phyloP scores from a whole-genome alignment of 2,797 vertebrate species.

The Ataeniobius toweri region DNA sequence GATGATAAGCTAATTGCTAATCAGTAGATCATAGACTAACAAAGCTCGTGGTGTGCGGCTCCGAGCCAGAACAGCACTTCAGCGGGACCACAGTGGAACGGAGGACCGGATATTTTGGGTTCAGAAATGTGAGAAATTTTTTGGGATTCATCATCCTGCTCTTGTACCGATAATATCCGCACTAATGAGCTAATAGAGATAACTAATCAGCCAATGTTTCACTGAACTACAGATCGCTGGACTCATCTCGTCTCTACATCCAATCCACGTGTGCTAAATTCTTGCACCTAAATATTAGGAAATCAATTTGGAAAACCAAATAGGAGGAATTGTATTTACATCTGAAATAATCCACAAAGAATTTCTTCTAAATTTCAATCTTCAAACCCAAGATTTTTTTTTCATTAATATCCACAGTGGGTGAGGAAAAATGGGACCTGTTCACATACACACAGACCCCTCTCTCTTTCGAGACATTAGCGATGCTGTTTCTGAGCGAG shows the following conservation, averaged over 20 bases:
- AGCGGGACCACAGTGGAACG: slow-evolving; percentile 8
- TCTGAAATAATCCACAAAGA: slow-evolving; percentile 42
- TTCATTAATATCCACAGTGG: slow-evolving; percentile 30
- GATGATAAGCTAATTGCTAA: slow-evolving; percentile 74
- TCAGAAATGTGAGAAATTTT: slow-evolving; percentile 1
- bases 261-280: slow-evolving; percentile 40
- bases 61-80: slow-evolving; percentile 52
- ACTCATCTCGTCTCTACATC: slow-evolving; percentile 25
- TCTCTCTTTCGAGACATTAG: slow-evolving; percentile 69
- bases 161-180: slow-evolving; percentile 21
- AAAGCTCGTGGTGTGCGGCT: slow-evolving; percentile 58
- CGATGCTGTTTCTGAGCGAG: slow-evolving; percentile 73
- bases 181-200: slow-evolving; percentile 45
- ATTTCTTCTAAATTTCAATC: slow-evolving; percentile 48
- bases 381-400: slow-evolving; percentile 27
- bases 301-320: slow-evolving; percentile 42
- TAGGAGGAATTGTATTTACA: slow-evolving; percentile 32
- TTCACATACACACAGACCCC: neutral
- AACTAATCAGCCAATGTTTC: slow-evolving; percentile 36
- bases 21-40: slow-evolving; percentile 68
- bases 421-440: slow-evolving; percentile 4
- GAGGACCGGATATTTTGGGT: neutral
- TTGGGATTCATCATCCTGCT: slow-evolving; percentile 14
- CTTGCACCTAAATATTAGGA: slow-evolving; percentile 34
- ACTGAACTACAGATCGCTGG: slow-evolving; percentile 37